These are phyloP conservation scores for Neofelis nebulosa DNA, from an alignment of 2,113 vertebrate genomes.

Conservation along the genomic window DNA sequence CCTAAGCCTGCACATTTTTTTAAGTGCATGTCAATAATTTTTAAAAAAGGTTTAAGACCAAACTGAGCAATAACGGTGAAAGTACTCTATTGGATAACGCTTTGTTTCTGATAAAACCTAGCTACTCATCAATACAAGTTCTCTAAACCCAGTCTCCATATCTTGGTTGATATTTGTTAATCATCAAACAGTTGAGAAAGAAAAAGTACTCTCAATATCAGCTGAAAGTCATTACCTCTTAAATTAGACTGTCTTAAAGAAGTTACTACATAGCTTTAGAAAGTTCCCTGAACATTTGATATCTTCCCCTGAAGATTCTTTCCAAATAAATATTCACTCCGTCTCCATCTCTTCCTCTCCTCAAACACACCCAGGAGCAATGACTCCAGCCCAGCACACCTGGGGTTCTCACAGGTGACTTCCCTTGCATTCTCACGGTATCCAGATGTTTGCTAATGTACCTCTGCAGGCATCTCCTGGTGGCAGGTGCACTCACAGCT, in stretches of 20 bases:
- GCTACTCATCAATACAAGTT: background rate
- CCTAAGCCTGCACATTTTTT: background rate
- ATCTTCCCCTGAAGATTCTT: background rate
- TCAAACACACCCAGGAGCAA: background rate
- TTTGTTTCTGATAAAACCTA: background rate
- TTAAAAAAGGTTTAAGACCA: background rate
- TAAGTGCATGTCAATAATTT: background rate
- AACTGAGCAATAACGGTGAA: background rate
- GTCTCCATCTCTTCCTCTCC: background rate
- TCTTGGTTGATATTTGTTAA: background rate
- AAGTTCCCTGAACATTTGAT: background rate
- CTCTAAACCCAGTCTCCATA: conserved; percentile 8
- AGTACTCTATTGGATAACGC: background rate
- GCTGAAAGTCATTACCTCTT: background rate
- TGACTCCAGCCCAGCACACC: background rate
- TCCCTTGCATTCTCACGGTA: background rate
- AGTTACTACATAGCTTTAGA: conserved; percentile 9
- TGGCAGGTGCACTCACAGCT: background rate
- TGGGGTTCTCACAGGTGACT: background rate
- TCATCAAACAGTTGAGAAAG: background rate
- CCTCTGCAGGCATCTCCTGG: background rate
- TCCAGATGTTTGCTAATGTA: background rate
- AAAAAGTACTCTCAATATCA: background rate
- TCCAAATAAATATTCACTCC: background rate
- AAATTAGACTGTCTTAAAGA: background rate